Evolutionary conservation across 2,888 invertebrate genomes (phyloP).

Genomic region (Chloroclysta siterata): DNA sequence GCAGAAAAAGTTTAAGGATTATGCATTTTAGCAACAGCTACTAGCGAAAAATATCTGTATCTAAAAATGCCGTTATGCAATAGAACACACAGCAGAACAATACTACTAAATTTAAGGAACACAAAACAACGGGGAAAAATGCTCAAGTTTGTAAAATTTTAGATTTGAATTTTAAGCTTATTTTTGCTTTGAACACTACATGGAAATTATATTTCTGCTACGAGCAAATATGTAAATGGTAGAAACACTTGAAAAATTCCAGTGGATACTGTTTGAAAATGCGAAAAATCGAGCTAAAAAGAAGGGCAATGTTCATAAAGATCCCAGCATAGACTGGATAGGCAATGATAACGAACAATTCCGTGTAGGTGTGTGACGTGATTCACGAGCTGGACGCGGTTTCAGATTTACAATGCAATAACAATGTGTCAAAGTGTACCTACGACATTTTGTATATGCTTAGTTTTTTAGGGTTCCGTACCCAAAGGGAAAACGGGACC

Average conservation of each 20-base stretch:
- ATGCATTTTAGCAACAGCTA: constrained; percentile 24
- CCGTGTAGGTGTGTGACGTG: constrained; percentile 5
- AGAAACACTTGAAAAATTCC: not conserved
- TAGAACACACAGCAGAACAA: constrained; percentile 16
- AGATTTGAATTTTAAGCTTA: not conserved
- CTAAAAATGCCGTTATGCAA: constrained; percentile 20
- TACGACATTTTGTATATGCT: not conserved
- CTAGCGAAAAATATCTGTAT: constrained; percentile 7
- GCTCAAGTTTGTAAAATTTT: not conserved
- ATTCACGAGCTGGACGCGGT: constrained; percentile 8
- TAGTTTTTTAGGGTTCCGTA: no score
- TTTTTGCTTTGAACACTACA: not conserved
- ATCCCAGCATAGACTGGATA: not conserved
- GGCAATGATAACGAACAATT: constrained; percentile 4
- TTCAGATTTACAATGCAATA: constrained; percentile 17
- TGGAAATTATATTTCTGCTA: not conserved
- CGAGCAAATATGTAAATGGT: not conserved
- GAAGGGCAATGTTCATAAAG: constrained; percentile 17
- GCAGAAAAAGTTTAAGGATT: not conserved
- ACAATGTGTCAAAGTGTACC: not conserved
- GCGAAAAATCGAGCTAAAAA: not conserved
- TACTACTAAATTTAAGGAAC: constrained; percentile 9
- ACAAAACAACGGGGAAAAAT: not conserved
- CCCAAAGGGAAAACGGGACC: no score
- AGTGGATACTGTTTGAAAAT: not conserved